These are phyloP conservation scores for Heteractis magnifica DNA, from an alignment of 92 coral and sea anemone species.

Conservation along the genomic window DNA sequence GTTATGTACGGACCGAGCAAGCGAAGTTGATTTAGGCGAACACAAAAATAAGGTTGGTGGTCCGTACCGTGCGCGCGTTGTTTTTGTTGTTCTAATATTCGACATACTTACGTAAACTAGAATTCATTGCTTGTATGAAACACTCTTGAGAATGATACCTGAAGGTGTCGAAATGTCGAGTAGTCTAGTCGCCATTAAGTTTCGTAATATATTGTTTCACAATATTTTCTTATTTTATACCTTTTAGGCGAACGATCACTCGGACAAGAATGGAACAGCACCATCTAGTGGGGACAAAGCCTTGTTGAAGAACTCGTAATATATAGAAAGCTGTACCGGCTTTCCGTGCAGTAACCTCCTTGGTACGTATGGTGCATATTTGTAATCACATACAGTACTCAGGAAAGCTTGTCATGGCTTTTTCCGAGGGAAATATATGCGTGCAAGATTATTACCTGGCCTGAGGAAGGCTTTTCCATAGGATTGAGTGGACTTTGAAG, in stretches of 20 bases:
- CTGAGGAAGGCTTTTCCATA: neutral
- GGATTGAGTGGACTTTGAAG: neutral
- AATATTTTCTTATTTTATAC: neutral
- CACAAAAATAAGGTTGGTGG: no score
- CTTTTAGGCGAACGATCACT: constrained; percentile 11
- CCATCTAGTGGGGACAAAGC: constrained; percentile 16
- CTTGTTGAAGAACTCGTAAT: constrained; percentile 12
- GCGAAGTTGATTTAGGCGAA: no score
- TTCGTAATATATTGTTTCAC: neutral
- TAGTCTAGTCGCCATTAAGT: no score
- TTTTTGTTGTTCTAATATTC: no score
- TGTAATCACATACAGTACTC: neutral
- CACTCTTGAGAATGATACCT: no score
- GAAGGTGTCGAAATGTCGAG: no score
- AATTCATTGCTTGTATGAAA: no score
- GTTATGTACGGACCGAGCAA: no score
- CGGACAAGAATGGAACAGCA: constrained; percentile 39
- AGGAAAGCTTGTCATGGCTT: neutral
- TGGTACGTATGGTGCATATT: neutral
- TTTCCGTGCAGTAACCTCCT: neutral
- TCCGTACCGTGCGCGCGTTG: no score
- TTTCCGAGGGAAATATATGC: neutral
- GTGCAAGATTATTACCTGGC: neutral
- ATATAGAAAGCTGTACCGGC: neutral
- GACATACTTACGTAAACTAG: no score